These are phyloP conservation scores for Salticus scenicus DNA, from an alignment of 2,888 invertebrate species.

Conservation along the genomic window DNA sequence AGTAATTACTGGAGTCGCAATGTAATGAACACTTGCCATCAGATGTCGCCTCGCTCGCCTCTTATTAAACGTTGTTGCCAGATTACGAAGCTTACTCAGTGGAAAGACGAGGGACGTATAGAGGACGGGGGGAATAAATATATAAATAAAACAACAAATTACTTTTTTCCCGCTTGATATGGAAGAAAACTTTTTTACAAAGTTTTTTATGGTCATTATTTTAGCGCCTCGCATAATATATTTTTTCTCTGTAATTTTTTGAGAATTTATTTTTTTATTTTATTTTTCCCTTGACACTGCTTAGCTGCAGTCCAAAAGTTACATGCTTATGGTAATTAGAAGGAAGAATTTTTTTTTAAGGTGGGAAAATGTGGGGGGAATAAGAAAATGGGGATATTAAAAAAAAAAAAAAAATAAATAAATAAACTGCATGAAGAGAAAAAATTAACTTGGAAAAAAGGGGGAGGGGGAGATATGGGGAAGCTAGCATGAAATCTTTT, in stretches of 20 bases:
- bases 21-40: constrained; percentile 66
- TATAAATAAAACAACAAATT: constrained; percentile 49
- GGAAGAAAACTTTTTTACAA: constrained; percentile 63
- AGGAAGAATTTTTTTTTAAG: constrained; percentile 57
- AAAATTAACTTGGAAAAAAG: constrained; percentile 24
- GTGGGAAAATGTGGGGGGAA: constrained; percentile 20
- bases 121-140: constrained; percentile 30
- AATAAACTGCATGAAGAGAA: background rate
- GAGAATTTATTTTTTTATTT: constrained; percentile 37
- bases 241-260: too few species aligned
- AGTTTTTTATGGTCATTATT: constrained; percentile 69
- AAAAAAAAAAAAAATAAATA: constrained; percentile 32
- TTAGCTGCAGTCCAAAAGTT: constrained; percentile 47
- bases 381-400: constrained; percentile 13
- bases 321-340: constrained; percentile 69
- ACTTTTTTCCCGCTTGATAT: constrained; percentile 58
- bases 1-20: constrained; percentile 60
- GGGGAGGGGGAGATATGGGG: constrained; percentile 28
- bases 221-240: constrained; percentile 63
- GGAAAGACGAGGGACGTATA: constrained; percentile 28
- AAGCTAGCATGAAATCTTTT: constrained; percentile 54
- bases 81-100: constrained; percentile 66
- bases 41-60: constrained; percentile 63
- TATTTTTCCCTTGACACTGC: constrained; percentile 21
- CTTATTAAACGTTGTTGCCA: constrained; percentile 68